phyloP scores from a whole-genome alignment of 2,113 vertebrate species.

The Gorsachius goisagi region DNA sequence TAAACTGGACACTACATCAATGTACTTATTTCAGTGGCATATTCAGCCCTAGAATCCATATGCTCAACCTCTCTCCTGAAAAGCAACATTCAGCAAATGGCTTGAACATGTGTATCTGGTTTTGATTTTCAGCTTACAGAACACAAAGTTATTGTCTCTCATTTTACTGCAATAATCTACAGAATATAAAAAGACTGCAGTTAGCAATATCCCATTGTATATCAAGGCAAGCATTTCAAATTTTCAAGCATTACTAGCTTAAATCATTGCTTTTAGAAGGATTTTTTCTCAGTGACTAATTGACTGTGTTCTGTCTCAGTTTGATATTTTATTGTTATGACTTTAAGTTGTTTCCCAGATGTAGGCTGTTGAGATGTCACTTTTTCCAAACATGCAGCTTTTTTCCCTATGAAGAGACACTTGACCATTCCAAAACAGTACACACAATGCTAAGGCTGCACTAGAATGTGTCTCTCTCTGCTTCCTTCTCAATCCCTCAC shows the following conservation, averaged over 20 bases:
- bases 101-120: slow-evolving; percentile 1
- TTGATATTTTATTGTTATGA: slow-evolving; percentile 32
- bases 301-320: slow-evolving; percentile 6
- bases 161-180: slow-evolving; percentile 25
- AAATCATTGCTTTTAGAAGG: neutral
- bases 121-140: slow-evolving; percentile 36
- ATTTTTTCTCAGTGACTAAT: slow-evolving; percentile 34
- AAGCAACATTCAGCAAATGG: neutral
- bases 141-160: neutral
- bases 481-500: neutral
- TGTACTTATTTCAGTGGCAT: neutral
- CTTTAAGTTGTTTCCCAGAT: slow-evolving; percentile 45
- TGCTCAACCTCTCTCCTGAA: neutral
- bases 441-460: neutral
- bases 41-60: neutral
- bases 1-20: neutral
- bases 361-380: slow-evolving; percentile 8
- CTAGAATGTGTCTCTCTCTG: neutral
- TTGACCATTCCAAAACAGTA: slow-evolving; percentile 2
- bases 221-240: slow-evolving; percentile 13
- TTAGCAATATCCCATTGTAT: slow-evolving; percentile 9
- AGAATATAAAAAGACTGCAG: slow-evolving; percentile 1
- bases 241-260: slow-evolving; percentile 12
- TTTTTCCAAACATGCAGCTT: slow-evolving; percentile 8
- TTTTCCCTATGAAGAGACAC: neutral